Percentiles rank a stretch among this genome's conserved stretches.
These are phyloP conservation scores for Alcedo quadribrachys DNA, from an alignment of 2,797 vertebrate genomes.

Conservation along the genomic window DNA sequence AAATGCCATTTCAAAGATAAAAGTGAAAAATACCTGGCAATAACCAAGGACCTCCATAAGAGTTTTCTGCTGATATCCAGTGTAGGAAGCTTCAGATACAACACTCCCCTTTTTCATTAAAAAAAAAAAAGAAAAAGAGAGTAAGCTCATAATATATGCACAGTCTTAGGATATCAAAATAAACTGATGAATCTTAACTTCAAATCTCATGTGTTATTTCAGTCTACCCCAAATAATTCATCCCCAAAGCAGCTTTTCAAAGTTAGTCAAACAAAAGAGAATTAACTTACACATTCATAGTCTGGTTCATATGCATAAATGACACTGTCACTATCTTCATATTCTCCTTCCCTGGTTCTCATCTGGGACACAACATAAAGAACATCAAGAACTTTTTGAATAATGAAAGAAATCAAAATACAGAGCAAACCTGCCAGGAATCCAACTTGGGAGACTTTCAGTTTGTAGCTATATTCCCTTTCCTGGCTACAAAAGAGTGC, in stretches of 20 bases:
- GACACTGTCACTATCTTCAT: slow-evolving; percentile 51
- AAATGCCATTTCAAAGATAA: neutral
- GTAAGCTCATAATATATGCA: neutral
- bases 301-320: slow-evolving; percentile 72
- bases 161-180: neutral
- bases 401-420: neutral
- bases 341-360: slow-evolving; percentile 45
- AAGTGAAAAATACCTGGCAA: slow-evolving; percentile 74
- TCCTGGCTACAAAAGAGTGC: neutral
- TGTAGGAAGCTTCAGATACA: slow-evolving; percentile 35
- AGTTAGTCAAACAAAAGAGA: neutral
- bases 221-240: neutral
- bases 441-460: neutral
- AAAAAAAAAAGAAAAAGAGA: neutral
- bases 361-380: slow-evolving; percentile 58
- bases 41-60: slow-evolving; percentile 64
- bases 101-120: slow-evolving; percentile 22
- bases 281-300: slow-evolving; percentile 70
- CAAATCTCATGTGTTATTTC: neutral
- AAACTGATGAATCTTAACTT: neutral
- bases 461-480: neutral
- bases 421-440: neutral
- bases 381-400: neutral
- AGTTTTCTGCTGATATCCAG: slow-evolving; percentile 47
- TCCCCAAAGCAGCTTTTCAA: neutral